Evolutionary conservation across 2,113 vertebrate genomes (phyloP).

Genomic region (Tapirus terrestris): DNA sequence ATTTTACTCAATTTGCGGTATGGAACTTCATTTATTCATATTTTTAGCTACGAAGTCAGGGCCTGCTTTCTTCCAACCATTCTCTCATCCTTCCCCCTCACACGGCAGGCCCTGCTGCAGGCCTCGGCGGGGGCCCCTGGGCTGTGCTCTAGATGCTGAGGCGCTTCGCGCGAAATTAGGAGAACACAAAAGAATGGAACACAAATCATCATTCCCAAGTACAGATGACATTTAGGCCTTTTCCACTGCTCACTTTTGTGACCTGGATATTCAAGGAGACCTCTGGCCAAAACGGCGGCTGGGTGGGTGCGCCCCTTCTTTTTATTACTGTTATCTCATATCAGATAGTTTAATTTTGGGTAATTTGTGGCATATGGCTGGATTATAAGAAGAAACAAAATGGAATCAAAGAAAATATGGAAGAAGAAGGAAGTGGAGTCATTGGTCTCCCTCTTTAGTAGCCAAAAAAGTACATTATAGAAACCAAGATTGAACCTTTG

Average conservation of each 20-base stretch:
- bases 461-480: constrained; percentile 65
- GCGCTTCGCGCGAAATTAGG: not conserved
- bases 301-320: not conserved
- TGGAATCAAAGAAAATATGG: constrained; percentile 67
- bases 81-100: constrained; percentile 39
- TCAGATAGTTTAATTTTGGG: constrained; percentile 48
- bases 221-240: not conserved
- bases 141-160: not conserved
- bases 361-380: constrained; percentile 67
- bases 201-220: not conserved
- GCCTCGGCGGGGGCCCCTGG: not conserved
- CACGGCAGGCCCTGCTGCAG: not conserved
- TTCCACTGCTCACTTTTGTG: not conserved
- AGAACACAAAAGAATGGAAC: not conserved
- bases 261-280: constrained; percentile 40
- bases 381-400: constrained; percentile 48
- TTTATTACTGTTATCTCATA: constrained; percentile 51
- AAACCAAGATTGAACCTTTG: constrained; percentile 77
- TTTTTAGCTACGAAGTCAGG: constrained; percentile 78
- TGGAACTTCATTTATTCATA: constrained; percentile 70
- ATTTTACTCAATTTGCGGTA: constrained; percentile 72
- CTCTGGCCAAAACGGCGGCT: not conserved
- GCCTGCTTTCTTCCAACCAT: constrained; percentile 53
- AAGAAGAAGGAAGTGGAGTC: constrained; percentile 61
- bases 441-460: constrained; percentile 41